Conservation (phyloP, 2,113 vertebrate genomes). For the Ammodytes dubius region DNA sequence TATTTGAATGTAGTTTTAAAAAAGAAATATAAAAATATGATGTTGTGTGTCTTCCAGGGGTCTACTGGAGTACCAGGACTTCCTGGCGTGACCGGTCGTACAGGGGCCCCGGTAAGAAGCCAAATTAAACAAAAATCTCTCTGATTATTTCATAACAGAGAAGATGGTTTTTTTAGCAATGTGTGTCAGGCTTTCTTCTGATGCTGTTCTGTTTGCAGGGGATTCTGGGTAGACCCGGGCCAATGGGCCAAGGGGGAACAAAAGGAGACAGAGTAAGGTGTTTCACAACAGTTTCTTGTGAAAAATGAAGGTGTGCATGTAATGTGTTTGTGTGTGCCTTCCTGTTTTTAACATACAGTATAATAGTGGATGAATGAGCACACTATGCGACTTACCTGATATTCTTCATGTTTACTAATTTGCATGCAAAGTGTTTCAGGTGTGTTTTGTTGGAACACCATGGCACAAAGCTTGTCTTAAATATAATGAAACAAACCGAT, state of each 20-base stretch:
- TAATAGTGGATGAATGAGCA: not conserved
- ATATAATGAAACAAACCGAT: not conserved
- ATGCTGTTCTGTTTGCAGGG: slow-evolving; percentile 86
- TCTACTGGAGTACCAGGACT: slow-evolving; percentile 89
- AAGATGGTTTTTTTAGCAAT: not conserved
- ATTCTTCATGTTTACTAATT: not conserved
- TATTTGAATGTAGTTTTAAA: not conserved
- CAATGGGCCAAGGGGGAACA: slow-evolving; percentile 81
- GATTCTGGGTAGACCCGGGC: slow-evolving; percentile 90
- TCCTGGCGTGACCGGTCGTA: slow-evolving; percentile 87
- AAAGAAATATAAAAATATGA: not conserved
- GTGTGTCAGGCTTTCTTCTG: not conserved
- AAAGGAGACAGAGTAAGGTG: slow-evolving; percentile 83
- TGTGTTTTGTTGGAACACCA: not conserved
- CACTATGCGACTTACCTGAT: not conserved
- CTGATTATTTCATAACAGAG: not conserved
- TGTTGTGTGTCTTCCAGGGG: slow-evolving; percentile 82
- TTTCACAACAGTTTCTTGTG: not conserved
- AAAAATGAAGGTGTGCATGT: not conserved
- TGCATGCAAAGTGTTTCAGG: not conserved
- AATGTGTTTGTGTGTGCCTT: not conserved
- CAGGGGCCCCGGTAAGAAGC: slow-evolving; percentile 88
- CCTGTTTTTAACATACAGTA: not conserved
- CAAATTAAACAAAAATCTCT: not conserved
- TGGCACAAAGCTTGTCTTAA: not conserved